Evolutionary conservation across 2,888 invertebrate genomes (phyloP).

Genomic region (Oligia strigilis): DNA sequence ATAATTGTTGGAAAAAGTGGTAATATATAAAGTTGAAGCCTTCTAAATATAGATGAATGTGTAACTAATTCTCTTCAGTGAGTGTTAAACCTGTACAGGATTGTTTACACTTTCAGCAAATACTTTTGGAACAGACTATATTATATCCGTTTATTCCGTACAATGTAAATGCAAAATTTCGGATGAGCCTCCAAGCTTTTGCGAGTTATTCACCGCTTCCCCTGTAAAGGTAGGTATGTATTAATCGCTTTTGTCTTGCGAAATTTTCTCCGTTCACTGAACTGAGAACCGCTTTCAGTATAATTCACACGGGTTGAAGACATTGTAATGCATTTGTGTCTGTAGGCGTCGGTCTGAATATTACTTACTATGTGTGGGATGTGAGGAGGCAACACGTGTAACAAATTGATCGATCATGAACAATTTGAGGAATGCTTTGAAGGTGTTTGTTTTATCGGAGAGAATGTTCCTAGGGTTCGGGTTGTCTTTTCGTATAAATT

Average conservation of each 20-base stretch:
- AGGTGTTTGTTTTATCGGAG: conserved; percentile 14
- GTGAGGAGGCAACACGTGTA: conserved; percentile 3
- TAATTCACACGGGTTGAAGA: conserved; percentile 46
- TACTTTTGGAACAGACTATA: not conserved
- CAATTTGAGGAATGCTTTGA: conserved; percentile 38
- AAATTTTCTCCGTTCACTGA: conserved; percentile 49
- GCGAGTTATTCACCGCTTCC: conserved; percentile 25
- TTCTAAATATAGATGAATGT: not conserved
- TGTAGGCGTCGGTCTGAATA: conserved; percentile 29
- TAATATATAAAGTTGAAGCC: not conserved
- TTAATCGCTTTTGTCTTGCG: conserved; percentile 50
- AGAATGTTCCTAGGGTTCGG: conserved; percentile 4
- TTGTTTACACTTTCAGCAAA: not conserved
- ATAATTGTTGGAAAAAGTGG: not conserved
- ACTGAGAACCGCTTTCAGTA: conserved; percentile 40
- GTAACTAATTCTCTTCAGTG: not conserved
- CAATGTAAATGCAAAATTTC: conserved; percentile 73
- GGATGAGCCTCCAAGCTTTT: conserved; percentile 62
- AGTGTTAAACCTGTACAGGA: not conserved
- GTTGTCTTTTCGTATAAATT: not conserved
- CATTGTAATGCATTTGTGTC: conserved; percentile 52
- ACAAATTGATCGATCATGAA: conserved; percentile 36
- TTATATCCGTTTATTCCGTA: conserved; percentile 58
- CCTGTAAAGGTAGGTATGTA: conserved; percentile 10
- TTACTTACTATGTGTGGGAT: conserved; percentile 24